These are phyloP conservation scores for Aphrophora alni DNA, from an alignment of 2,888 invertebrate species.

Conservation along the genomic window DNA sequence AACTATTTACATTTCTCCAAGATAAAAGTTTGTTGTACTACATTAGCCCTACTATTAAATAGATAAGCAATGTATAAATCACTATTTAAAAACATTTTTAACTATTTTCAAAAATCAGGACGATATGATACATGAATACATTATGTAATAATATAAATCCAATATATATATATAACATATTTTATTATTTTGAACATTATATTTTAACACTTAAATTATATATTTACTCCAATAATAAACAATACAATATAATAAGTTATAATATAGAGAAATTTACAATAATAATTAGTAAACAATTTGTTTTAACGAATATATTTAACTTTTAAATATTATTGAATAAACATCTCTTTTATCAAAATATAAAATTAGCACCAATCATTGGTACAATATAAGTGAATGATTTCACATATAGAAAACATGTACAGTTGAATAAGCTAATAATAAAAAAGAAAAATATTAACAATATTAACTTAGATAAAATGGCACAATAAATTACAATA, in stretches of 20 bases:
- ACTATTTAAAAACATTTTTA: too few species aligned
- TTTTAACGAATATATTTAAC: neutral
- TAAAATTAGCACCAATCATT: slow-evolving; percentile 36
- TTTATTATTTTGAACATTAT: neutral
- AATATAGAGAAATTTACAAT: neutral
- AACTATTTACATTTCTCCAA: too few species aligned
- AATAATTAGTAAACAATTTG: neutral
- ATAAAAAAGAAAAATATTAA: neutral
- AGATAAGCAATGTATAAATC: too few species aligned
- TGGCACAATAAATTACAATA: neutral
- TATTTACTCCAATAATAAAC: neutral
- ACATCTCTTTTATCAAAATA: slow-evolving; percentile 31
- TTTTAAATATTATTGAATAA: neutral
- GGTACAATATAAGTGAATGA: slow-evolving; percentile 12
- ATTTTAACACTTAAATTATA: neutral
- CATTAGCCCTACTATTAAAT: too few species aligned
- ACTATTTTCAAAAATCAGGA: neutral
- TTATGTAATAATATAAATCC: neutral
- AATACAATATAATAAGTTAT: neutral
- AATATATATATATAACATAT: neutral
- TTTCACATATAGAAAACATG: neutral
- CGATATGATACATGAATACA: neutral
- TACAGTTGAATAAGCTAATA: neutral
- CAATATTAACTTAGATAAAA: neutral
- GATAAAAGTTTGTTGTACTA: too few species aligned